These are phyloP conservation scores for Otus sunia DNA, from an alignment of 2,113 vertebrate species.

Conservation along the genomic window DNA sequence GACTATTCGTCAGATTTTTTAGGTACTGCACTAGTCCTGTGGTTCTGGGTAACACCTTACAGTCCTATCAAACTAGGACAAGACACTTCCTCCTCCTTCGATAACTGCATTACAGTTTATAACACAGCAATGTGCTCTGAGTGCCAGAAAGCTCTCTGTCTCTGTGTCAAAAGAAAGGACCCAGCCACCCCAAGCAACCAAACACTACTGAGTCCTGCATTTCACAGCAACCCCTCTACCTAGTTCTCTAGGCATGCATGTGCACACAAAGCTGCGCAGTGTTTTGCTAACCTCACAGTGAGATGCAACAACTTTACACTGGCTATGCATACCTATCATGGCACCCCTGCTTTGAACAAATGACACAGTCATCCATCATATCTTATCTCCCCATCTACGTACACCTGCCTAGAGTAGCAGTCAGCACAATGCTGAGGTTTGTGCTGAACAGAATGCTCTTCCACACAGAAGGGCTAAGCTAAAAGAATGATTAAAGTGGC, in stretches of 20 bases:
- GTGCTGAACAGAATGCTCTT: background rate
- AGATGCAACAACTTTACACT: background rate
- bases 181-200: background rate
- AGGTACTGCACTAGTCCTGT: background rate
- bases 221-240: background rate
- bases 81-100: background rate
- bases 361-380: background rate
- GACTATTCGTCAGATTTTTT: background rate
- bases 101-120: background rate
- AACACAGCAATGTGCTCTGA: accelerated
- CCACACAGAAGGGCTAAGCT: background rate
- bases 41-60: background rate
- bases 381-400: background rate
- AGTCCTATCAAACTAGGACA: accelerated
- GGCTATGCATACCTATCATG: background rate
- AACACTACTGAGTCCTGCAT: background rate
- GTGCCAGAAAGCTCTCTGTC: background rate
- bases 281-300: background rate
- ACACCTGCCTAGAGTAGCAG: background rate
- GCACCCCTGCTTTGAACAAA: background rate
- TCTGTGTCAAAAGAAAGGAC: accelerated
- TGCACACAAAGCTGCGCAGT: background rate
- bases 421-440: background rate
- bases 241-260: accelerated
- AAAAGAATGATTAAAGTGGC: background rate